Evolutionary conservation across 92 coral and sea anemone genomes (phyloP).

Genomic region (Palythoa caribaeorum): DNA sequence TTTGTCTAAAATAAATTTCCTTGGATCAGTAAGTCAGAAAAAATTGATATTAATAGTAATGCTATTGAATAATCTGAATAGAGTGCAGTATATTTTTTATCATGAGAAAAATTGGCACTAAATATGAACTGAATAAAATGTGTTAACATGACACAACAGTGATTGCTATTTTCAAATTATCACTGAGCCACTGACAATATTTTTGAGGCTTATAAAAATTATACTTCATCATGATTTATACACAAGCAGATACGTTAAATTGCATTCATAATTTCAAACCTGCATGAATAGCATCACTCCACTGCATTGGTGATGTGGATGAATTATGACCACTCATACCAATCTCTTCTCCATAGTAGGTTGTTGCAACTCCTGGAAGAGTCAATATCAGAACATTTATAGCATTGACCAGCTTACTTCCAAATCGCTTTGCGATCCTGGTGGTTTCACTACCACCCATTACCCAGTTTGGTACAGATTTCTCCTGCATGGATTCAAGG

Average conservation of each 20-base stretch:
- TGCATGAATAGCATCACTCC: slow-evolving; percentile 59
- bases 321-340: slow-evolving; percentile 65
- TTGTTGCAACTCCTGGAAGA: slow-evolving; percentile 83
- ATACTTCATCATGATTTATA: too few species aligned
- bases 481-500: slow-evolving; percentile 60
- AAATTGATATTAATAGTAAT: too few species aligned
- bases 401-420: slow-evolving; percentile 58
- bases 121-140: too few species aligned
- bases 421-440: slow-evolving; percentile 77
- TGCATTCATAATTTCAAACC: slow-evolving; percentile 51
- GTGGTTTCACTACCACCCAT: slow-evolving; percentile 48
- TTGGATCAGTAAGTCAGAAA: too few species aligned
- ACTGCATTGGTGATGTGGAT: slow-evolving; percentile 81
- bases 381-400: slow-evolving; percentile 88
- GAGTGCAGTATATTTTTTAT: too few species aligned
- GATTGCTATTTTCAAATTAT: background rate
- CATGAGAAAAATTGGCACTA: too few species aligned
- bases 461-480: slow-evolving; percentile 81
- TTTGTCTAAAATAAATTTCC: too few species aligned
- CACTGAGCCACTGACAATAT: background rate
- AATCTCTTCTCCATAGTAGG: slow-evolving; percentile 91
- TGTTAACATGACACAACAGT: background rate
- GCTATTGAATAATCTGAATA: too few species aligned
- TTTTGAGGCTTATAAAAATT: too few species aligned
- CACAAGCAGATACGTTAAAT: too few species aligned